These are phyloP conservation scores for Cheirogaleus major DNA, from an alignment of 2,797 vertebrate species.

Conservation along the genomic window DNA sequence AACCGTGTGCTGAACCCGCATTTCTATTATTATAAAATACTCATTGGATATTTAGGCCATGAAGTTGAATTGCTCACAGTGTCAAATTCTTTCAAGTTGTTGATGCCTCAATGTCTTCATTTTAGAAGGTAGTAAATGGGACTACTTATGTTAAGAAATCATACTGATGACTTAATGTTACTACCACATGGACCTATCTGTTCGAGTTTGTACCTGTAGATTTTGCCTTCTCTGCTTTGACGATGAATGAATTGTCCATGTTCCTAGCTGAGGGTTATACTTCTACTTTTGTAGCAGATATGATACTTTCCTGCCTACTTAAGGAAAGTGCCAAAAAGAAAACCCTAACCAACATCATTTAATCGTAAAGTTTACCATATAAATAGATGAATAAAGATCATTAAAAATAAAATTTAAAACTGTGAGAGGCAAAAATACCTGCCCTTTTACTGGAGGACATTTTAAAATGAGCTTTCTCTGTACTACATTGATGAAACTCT, in stretches of 20 bases:
- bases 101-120: background rate
- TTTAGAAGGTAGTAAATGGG: background rate
- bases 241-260: background rate
- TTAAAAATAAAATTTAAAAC: constrained; percentile 12
- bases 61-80: background rate
- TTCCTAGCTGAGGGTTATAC: background rate
- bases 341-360: background rate
- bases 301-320: background rate
- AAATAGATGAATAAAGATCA: background rate
- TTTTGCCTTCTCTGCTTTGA: background rate
- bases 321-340: background rate
- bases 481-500: background rate
- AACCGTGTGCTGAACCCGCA: background rate
- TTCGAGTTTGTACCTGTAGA: background rate
- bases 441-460: background rate
- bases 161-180: background rate
- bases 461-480: constrained; percentile 1
- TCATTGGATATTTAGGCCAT: background rate
- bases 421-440: background rate
- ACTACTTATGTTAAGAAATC: background rate
- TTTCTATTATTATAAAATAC: background rate
- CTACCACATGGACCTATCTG: background rate
- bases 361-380: background rate
- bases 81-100: background rate
- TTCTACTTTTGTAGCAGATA: background rate